Conservation (phyloP, 92 coral and sea anemone genomes). For the Porites rus region DNA sequence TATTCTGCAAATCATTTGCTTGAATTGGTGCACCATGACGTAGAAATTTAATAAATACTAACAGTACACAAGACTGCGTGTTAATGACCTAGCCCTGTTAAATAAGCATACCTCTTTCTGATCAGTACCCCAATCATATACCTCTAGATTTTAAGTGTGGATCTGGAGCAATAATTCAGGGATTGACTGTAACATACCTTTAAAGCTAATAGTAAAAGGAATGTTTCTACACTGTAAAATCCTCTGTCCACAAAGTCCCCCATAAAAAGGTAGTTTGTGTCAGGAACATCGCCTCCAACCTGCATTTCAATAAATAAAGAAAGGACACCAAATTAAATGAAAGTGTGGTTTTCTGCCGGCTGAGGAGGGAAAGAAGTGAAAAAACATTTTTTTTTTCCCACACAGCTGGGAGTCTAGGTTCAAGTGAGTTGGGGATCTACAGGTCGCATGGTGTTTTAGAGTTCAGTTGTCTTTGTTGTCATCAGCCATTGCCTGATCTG, state of each 20-base stretch:
- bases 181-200: slow-evolving; percentile 67
- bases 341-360: neutral
- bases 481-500: too few relatives aligned
- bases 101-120: too few relatives aligned
- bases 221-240: slow-evolving; percentile 99
- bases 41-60: too few relatives aligned
- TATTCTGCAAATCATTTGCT: too few relatives aligned
- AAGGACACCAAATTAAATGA: neutral
- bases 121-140: too few relatives aligned
- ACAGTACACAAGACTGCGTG: too few relatives aligned
- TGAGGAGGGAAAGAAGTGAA: neutral
- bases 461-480: too few relatives aligned
- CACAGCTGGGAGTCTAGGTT: neutral
- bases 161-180: too few relatives aligned
- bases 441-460: neutral
- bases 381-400: too few relatives aligned
- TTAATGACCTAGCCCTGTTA: too few relatives aligned
- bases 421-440: neutral
- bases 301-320: slow-evolving; percentile 1
- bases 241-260: slow-evolving; percentile 99
- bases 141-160: too few relatives aligned
- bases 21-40: too few relatives aligned
- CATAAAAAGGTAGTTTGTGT: slow-evolving; percentile 98
- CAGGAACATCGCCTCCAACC: slow-evolving; percentile 99
- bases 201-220: slow-evolving; percentile 93